Conservation (phyloP, 2,888 invertebrate species). For the Lasioglossum calceatum region DNA sequence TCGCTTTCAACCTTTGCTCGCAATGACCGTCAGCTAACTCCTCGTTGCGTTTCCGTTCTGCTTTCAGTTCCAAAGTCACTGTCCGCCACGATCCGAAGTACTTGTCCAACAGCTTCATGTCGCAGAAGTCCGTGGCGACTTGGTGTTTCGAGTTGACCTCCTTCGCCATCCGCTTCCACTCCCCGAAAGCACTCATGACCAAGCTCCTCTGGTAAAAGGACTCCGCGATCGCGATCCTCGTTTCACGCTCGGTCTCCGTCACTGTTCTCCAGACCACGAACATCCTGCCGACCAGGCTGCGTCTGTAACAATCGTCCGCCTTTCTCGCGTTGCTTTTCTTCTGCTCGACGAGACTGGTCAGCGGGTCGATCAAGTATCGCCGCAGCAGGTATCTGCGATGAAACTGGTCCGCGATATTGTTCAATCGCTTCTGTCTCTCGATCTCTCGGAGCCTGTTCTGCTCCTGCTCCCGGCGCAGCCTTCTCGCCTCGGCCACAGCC, state of each 20-base stretch:
- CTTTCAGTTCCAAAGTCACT: constrained; percentile 84
- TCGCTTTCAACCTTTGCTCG: constrained; percentile 67
- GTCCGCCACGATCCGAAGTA: constrained; percentile 86
- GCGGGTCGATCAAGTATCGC: constrained; percentile 75
- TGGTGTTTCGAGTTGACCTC: constrained; percentile 86
- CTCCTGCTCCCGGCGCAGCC: constrained; percentile 76
- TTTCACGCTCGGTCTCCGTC: constrained; percentile 62
- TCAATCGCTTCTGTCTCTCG: constrained; percentile 71
- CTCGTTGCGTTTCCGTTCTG: constrained; percentile 70
- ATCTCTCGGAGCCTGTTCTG: constrained; percentile 70
- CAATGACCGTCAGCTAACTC: constrained; percentile 67
- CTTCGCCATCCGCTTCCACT: constrained; percentile 71
- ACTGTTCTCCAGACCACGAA: constrained; percentile 86
- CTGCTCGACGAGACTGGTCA: constrained; percentile 72
- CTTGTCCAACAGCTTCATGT: constrained; percentile 86
- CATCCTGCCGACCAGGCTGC: constrained; percentile 84
- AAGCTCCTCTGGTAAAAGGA: constrained; percentile 73
- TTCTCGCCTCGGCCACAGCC: constrained; percentile 77
- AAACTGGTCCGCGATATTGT: constrained; percentile 75
- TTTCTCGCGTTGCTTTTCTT: constrained; percentile 76
- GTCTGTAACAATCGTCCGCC: constrained; percentile 86
- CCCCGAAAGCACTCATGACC: constrained; percentile 64
- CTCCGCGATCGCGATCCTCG: constrained; percentile 69
- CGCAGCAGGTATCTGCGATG: constrained; percentile 76
- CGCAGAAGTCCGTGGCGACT: constrained; percentile 90